These are phyloP conservation scores for Anolis carolinensis DNA, from an alignment of 2,113 vertebrate species.

Conservation along the genomic window DNA sequence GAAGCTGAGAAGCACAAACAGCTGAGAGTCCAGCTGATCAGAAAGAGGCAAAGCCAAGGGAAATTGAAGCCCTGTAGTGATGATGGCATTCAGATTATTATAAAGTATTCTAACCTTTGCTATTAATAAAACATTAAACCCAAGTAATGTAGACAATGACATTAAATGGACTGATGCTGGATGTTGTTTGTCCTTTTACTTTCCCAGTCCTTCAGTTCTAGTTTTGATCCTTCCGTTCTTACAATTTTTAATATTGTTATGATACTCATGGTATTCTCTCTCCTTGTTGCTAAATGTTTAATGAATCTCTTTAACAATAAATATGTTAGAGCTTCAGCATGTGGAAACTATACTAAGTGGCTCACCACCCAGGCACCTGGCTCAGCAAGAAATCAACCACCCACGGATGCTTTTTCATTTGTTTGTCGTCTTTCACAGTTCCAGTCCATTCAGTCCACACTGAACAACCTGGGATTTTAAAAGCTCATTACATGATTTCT, in stretches of 20 bases:
- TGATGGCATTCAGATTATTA: not conserved
- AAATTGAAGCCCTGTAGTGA: not conserved
- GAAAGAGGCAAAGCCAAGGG: not conserved
- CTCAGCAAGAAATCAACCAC: constrained; percentile 50
- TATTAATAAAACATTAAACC: constrained; percentile 19
- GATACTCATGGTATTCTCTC: constrained; percentile 33
- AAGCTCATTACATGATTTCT: constrained; percentile 13
- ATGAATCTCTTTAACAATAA: constrained; percentile 63
- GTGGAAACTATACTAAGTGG: constrained; percentile 47
- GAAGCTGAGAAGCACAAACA: constrained; percentile 27
- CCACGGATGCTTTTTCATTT: constrained; percentile 50
- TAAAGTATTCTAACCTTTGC: constrained; percentile 3
- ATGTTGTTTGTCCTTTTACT: not conserved
- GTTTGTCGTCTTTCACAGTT: constrained; percentile 56
- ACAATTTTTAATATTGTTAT: constrained; percentile 37
- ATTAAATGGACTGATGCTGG: constrained; percentile 21
- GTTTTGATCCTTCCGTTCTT: constrained; percentile 47
- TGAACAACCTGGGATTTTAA: constrained; percentile 41
- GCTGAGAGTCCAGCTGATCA: constrained; percentile 33
- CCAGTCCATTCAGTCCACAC: constrained; percentile 46
- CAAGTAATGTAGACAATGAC: not conserved
- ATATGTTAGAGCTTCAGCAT: constrained; percentile 45
- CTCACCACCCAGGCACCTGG: constrained; percentile 52
- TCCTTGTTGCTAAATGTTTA: constrained; percentile 57
- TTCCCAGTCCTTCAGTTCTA: constrained; percentile 15